Evolutionary conservation across 2,888 invertebrate genomes (phyloP).

Genomic region (Ametastegia equiseti): DNA sequence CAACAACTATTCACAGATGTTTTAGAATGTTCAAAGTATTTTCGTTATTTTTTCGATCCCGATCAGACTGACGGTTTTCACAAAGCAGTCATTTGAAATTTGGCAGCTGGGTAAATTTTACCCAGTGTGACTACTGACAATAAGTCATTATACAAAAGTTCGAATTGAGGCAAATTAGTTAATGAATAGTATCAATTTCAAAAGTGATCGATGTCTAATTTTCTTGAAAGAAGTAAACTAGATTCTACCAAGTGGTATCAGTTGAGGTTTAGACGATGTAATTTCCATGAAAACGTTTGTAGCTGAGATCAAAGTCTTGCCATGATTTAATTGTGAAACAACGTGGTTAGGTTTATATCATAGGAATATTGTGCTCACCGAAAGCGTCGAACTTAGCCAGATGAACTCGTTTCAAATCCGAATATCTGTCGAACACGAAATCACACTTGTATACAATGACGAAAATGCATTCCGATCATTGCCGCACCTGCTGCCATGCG

Average conservation of each 20-base stretch:
- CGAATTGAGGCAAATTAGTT: too few species aligned
- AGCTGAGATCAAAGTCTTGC: conserved; percentile 10
- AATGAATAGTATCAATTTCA: too few species aligned
- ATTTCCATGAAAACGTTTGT: conserved; percentile 12
- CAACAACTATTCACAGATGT: too few species aligned
- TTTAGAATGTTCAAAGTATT: too few species aligned
- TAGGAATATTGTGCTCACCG: background rate
- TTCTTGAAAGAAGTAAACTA: background rate
- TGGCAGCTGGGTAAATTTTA: too few species aligned
- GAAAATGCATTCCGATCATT: background rate
- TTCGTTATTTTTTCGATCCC: too few species aligned
- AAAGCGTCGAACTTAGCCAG: background rate
- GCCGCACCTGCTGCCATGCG: background rate
- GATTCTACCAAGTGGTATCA: background rate
- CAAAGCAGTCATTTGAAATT: too few species aligned
- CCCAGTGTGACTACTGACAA: too few species aligned
- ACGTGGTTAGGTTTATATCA: background rate
- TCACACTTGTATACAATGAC: background rate
- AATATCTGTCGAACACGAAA: background rate
- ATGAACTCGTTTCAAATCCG: background rate
- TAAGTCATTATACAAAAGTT: too few species aligned
- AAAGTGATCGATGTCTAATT: too few species aligned
- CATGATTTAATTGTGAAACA: background rate
- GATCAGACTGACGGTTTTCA: too few species aligned
- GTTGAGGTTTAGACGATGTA: background rate